A percentile compares a stretch with the other conserved stretches of the same genome.
Conservation (phyloP, 2,888 invertebrate genomes). For the Gymnocheta viridis region DNA sequence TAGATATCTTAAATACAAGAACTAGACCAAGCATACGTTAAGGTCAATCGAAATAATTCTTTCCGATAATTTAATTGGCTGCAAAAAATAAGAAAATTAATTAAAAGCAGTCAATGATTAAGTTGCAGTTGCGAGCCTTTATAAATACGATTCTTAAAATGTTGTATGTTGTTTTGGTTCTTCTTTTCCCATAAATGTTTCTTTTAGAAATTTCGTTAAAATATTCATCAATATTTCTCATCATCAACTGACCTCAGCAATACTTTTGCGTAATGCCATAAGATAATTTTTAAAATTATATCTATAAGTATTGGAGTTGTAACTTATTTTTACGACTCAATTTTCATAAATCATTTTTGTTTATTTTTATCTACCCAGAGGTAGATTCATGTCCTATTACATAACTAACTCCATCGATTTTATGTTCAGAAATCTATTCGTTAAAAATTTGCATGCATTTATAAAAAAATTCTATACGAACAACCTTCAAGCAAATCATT, state of each 20-base stretch:
- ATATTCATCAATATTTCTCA: too few species aligned
- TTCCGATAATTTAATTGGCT: too few species aligned
- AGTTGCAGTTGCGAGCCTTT: too few species aligned
- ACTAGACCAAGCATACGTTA: neutral
- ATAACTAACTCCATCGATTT: constrained; percentile 26
- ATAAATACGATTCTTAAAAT: too few species aligned
- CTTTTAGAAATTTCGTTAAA: too few species aligned
- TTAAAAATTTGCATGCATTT: neutral
- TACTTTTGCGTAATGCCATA: neutral
- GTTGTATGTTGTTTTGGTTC: too few species aligned
- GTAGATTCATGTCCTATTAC: constrained; percentile 26
- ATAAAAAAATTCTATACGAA: neutral
- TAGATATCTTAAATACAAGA: neutral
- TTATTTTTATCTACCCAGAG: constrained; percentile 10
- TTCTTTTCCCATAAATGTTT: too few species aligned
- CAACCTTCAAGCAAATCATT: constrained; percentile 56
- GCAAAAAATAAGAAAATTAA: too few species aligned
- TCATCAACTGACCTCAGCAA: neutral
- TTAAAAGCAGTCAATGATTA: too few species aligned
- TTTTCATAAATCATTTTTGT: constrained; percentile 45
- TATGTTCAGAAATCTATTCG: neutral
- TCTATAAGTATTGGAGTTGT: neutral
- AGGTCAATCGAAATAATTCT: neutral
- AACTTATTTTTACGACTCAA: constrained; percentile 39
- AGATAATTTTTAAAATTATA: neutral